Evolutionary conservation across 2,888 invertebrate species (phyloP), one percentile per base, ranked within the genome.

Genomic region (Maniola hyperantus): DNA sequence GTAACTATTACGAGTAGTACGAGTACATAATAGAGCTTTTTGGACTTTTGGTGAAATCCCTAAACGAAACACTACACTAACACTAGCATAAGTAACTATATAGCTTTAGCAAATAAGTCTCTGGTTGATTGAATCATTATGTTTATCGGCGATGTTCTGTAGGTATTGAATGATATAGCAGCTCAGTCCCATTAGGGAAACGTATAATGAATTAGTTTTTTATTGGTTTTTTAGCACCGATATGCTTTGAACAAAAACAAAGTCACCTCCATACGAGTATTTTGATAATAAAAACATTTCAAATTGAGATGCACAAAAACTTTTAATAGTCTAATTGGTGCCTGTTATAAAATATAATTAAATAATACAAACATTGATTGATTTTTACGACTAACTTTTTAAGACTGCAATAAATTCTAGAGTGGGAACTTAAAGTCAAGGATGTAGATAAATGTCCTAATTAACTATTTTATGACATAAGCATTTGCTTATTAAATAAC

Each of bases 291-390:
- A 55, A 34, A 55, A 15, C 18, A 58, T 48, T 48, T 15, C 15
- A 26, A 59, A 48, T 44, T 55, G 18, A 18, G 33, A 18, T 44
- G 20, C 51, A 59, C 63, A 59, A 50, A 69, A 64, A 62, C 20
- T 62, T n/a, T n/a, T 64, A 62, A 69, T 69, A 58, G 69, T 44
- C 62, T 64, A 64, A 69, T 66, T 64, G 66, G n/a, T 58, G 10
- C 67, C 58, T 65, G 64, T 64, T 69, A 51, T 36, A 13, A 51
- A 50, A 36, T 36, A 48, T 48, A 50, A n/a, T 50, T 15, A 63
- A 57, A 59, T 33, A 34, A 46, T 34, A 57, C 50, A 69, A 46
- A 51, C 54, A 46, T 20, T 64, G 58, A 59, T 67, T 66, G 61
- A 64, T 69, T 64, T n/a, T 66, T 69, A 66, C 26, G 44, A 60